Base-by-base conservation (phyloP, 2,797 vertebrate species). In the Mormyrus hasselquistii region DNA sequence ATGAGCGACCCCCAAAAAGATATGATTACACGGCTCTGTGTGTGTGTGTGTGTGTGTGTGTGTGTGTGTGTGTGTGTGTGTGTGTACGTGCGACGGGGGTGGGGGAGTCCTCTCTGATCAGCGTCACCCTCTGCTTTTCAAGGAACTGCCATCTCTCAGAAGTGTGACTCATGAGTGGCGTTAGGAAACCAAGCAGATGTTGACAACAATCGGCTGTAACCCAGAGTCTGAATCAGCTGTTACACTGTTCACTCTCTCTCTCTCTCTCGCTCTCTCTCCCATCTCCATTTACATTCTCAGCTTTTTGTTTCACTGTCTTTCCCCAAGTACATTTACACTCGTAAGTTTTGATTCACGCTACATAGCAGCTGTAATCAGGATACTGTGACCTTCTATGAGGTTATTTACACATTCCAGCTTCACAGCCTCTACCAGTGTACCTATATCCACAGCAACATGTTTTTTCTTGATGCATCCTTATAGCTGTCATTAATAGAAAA, bases 121-220 rank as follows among this genome's bases (percentile, higher is more conserved):
- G 34, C 86, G 52, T 87, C 34, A 87, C 88, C 92, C 90, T 94
- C 92, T 92, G 90, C 92, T 94, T 90, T 95, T 95, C 93, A 93
- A 93, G 93, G 94, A 95, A 95, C 89, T 92, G 90, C 38, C 34
- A 89, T 89, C 92, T 95, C 93, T 94, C 93, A 95, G 94, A 95
- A 95, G 91, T 90, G 89, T 95, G 95, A 95, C 89, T 96, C 94
- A 95, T 91, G 73, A 89, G 89, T 89, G 44, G 47, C 91, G 90
- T 94, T 93, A 95, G 94, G 94, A 95, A 96, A 95, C 93, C 93
- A 92, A 94, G 93, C 87, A 92, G 91, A 94, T 93, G 92, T 91
- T 92, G 89, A 47, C 93, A 84, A 92, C 73, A 91, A 89, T 90
- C 90, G 90, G 91, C 73, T 19, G 62, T 88, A 76, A 91, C 93